Conservation (phyloP, 2,113 vertebrate species). For the Xiphophorus couchianus region DNA sequence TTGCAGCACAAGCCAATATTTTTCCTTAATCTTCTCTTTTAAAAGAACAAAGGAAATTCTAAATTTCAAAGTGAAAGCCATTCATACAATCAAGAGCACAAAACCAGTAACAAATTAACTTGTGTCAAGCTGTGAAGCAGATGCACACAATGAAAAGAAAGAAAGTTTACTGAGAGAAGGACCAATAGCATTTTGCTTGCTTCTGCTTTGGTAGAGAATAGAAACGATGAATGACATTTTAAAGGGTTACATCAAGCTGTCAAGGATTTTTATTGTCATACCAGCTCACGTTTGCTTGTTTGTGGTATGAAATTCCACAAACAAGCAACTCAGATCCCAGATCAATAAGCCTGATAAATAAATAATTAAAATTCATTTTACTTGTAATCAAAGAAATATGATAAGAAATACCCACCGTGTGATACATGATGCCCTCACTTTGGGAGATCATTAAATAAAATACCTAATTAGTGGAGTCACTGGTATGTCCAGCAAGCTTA, state of each 20-base stretch:
- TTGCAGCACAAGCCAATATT: background rate
- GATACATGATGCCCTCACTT: conserved; percentile 37
- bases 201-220: conserved; percentile 41
- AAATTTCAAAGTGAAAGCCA: conserved; percentile 5
- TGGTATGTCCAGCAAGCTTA: conserved; percentile 19
- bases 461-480: conserved; percentile 49
- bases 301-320: too few species aligned
- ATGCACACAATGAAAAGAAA: conserved; percentile 25
- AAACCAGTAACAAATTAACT: conserved; percentile 32
- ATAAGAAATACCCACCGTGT: conserved; percentile 38
- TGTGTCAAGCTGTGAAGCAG: conserved; percentile 36
- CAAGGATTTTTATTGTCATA: too few species aligned
- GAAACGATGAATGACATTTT: conserved; percentile 59
- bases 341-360: too few species aligned
- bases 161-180: conserved; percentile 22
- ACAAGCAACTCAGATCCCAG: too few species aligned
- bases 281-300: too few species aligned
- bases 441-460: conserved; percentile 53
- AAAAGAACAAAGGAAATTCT: conserved; percentile 1
- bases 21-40: background rate
- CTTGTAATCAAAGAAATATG: conserved; percentile 56
- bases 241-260: conserved; percentile 44
- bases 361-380: conserved; percentile 24
- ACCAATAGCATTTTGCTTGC: conserved; percentile 36
- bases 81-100: conserved; percentile 22